Base-by-base conservation (phyloP, 2,888 invertebrate species). In the Nineta flava region DNA sequence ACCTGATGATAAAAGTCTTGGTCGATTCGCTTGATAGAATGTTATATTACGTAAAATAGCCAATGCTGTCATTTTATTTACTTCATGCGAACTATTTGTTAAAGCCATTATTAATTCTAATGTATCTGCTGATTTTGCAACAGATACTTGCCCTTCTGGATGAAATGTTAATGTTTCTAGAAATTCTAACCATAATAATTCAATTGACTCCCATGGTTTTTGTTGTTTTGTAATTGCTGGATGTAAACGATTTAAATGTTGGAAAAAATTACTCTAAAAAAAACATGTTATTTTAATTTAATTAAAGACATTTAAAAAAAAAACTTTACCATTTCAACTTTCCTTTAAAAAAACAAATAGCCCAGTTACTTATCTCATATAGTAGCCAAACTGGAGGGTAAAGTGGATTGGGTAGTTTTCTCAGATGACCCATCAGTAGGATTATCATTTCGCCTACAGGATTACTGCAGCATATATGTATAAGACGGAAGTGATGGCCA, bases 31-130 rank as follows among this genome's bases (percentile, higher is more conserved):
- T 17, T 66, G 62, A 59, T 74, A 70, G 57, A 77, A 76, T 2
- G 74, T 62, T 17, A 76, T 60, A 61, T 78, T 77, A 52, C 75
- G 65, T 13, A 78, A 58, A 41, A 75, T 68, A 21, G 68, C 61
- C 51, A 76, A 60, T 6, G 75, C 70, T 34, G 64, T 58, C 51
- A 57, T 52, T 52, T 60, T 61, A 62, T 66, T 66, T 52, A 53
- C 51, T 12, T 46, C 19, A 51, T 59, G 61, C 9, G 57, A 53
- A 49, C 57, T 58, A 2, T 52, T 54, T 5, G 68, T 55, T 47
- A 66, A 55, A 9, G 59, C 53, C 52, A 67, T 59, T 9, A 69
- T 52, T n/a, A 68, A 52, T 17, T 69, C 66, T 12, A 68, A 57
- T 17, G 62, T 57, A 45, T 68, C 67, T 3, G 57, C 47, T 16